A percentile compares a stretch with the other conserved stretches of the same genome.
phyloP scores from a whole-genome alignment of 1,140 invertebrate species.

The Papilio helenus region DNA sequence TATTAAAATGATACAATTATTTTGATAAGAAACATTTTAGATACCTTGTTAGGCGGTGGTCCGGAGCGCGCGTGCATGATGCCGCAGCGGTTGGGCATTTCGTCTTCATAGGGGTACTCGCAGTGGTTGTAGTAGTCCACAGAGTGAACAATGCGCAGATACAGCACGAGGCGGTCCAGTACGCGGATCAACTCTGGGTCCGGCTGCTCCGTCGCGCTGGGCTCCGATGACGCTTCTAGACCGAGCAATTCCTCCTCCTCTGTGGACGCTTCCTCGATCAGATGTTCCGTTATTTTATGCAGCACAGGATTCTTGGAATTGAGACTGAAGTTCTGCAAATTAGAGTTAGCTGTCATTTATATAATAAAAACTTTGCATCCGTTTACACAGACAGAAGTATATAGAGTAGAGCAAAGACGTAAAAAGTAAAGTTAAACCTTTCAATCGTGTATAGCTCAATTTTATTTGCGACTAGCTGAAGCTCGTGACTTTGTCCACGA shows the following conservation, averaged over 20 bases:
- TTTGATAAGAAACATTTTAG: neutral
- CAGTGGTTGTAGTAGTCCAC: slow-evolving; percentile 99
- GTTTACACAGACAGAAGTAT: no score
- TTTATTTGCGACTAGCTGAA: no score
- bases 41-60: slow-evolving; percentile 90
- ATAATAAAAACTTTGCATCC: no score
- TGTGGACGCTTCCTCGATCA: slow-evolving; percentile 98
- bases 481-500: no score
- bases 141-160: slow-evolving; percentile 98
- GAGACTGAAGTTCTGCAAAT: slow-evolving; percentile 87
- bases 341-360: neutral
- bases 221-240: slow-evolving; percentile 83
- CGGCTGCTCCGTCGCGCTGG: slow-evolving; percentile 83
- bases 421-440: no score
- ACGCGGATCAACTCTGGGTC: slow-evolving; percentile 85
- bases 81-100: slow-evolving; percentile 99
- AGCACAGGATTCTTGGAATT: slow-evolving; percentile 97
- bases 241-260: slow-evolving; percentile 99
- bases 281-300: slow-evolving; percentile 98
- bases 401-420: no score
- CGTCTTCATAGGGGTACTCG: slow-evolving; percentile 99
- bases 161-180: slow-evolving; percentile 91
- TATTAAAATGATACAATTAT: no score
- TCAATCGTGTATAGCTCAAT: no score
- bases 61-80: slow-evolving; percentile 98